These are phyloP conservation scores for Agapornis canus DNA, from an alignment of 2,797 vertebrate genomes.

Conservation along the genomic window DNA sequence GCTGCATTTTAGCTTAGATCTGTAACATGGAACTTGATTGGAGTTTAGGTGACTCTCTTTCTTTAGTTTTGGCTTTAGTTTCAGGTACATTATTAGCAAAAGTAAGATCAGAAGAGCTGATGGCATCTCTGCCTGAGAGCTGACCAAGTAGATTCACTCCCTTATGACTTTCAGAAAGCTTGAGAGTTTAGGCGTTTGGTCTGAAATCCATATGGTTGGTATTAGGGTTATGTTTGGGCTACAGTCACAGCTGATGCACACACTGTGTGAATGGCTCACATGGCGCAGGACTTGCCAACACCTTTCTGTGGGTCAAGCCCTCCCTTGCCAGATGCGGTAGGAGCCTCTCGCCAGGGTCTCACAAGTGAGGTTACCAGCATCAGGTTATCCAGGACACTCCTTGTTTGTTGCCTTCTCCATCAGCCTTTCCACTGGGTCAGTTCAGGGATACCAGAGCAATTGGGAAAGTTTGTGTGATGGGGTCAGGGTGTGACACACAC, in stretches of 20 bases:
- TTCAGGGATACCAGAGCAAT: background rate
- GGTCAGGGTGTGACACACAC: accelerated
- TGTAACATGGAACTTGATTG: background rate
- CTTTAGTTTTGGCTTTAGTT: background rate
- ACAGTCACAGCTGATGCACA: background rate
- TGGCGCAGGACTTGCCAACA: background rate
- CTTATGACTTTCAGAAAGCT: background rate
- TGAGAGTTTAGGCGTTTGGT: background rate
- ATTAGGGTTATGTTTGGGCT: background rate
- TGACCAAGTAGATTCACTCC: background rate
- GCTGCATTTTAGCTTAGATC: background rate
- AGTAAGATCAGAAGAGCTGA: background rate
- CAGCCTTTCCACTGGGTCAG: background rate
- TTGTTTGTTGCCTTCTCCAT: background rate
- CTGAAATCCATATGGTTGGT: background rate
- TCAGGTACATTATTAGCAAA: background rate
- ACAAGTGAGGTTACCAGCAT: background rate
- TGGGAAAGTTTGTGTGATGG: accelerated
- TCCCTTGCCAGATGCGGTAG: background rate
- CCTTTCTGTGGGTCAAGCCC: background rate
- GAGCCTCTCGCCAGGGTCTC: background rate
- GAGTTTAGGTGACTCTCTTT: background rate
- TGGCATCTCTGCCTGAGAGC: background rate
- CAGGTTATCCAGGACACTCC: background rate
- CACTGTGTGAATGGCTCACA: accelerated